A percentile compares a stretch with the other conserved stretches of the same genome.
phyloP scores from a whole-genome alignment of 2,797 vertebrate genomes.

The Molossus alvarezi region DNA sequence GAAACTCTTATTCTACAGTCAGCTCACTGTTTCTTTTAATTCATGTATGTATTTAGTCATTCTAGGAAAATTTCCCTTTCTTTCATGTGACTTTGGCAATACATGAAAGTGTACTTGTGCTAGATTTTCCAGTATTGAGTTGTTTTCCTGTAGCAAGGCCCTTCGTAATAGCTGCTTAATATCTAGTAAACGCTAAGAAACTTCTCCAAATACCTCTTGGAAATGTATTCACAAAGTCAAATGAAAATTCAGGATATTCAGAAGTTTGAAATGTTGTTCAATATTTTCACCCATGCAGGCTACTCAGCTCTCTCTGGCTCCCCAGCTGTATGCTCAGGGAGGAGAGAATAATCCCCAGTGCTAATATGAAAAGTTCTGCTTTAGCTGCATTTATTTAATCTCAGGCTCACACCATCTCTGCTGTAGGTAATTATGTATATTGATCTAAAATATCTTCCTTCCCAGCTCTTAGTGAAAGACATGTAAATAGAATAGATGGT shows the following conservation, averaged over 20 bases:
- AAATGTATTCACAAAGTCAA: slow-evolving; percentile 59
- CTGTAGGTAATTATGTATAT: slow-evolving; percentile 36
- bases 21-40: not conserved
- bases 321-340: not conserved
- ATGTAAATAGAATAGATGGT: slow-evolving; percentile 72
- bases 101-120: not conserved
- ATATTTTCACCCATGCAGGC: slow-evolving; percentile 10
- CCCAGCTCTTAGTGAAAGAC: slow-evolving; percentile 66
- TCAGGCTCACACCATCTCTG: not conserved
- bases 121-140: not conserved
- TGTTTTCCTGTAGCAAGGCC: not conserved
- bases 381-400: slow-evolving; percentile 60
- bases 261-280: slow-evolving; percentile 1
- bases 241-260: not conserved
- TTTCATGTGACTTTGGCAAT: not conserved
- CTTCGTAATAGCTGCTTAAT: not conserved
- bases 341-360: not conserved
- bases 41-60: not conserved
- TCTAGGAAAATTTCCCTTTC: not conserved
- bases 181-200: not conserved
- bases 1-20: not conserved
- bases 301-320: slow-evolving; percentile 8
- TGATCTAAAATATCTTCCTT: slow-evolving; percentile 60
- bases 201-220: not conserved
- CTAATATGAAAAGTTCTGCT: slow-evolving; percentile 33